phyloP scores from a whole-genome alignment of 2,797 vertebrate genomes.

The Neosilurus mollespiculum region DNA sequence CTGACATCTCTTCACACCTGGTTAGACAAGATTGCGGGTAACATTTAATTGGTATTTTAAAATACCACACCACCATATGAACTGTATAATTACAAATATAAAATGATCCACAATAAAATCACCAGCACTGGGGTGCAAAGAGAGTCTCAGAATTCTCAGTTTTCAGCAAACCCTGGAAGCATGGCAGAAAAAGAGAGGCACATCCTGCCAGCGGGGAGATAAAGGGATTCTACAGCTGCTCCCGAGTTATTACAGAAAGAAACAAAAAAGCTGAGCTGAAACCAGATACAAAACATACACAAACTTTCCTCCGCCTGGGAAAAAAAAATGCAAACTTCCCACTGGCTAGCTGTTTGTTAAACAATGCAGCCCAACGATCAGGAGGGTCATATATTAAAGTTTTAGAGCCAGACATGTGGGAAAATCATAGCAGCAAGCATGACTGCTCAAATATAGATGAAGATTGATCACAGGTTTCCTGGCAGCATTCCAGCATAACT shows the following conservation, averaged over 20 bases:
- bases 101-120: conserved; percentile 5
- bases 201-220: conserved; percentile 25
- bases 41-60: neutral
- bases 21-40: neutral
- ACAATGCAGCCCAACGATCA: neutral
- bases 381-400: neutral
- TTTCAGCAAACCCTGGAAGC: neutral
- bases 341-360: neutral
- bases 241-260: conserved; percentile 17
- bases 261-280: neutral
- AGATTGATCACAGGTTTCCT: conserved; percentile 23
- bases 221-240: conserved; percentile 26
- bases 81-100: neutral
- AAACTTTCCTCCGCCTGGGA: neutral
- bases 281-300: conserved; percentile 10
- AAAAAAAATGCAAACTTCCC: neutral
- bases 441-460: conserved; percentile 18
- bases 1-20: neutral
- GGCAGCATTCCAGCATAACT: conserved; percentile 16
- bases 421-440: neutral
- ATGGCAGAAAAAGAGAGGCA: neutral
- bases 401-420: neutral
- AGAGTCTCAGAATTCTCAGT: neutral
- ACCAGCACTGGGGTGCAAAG: neutral
- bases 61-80: neutral